Evolutionary conservation across 2,797 vertebrate genomes (phyloP), one percentile per base, ranked within the genome.

Genomic region (Enteromius trimaculatus): DNA sequence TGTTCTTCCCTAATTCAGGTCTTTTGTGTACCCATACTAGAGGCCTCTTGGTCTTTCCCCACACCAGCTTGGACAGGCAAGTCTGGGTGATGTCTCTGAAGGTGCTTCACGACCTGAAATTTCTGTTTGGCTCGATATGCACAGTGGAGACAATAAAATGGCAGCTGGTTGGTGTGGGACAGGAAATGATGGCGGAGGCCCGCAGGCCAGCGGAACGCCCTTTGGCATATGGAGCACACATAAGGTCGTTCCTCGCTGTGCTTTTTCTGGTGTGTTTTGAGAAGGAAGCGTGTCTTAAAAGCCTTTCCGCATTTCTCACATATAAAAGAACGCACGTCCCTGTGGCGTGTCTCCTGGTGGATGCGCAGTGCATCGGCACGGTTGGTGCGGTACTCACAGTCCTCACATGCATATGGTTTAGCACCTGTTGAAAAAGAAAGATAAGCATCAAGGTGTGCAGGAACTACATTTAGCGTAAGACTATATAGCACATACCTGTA

Each of bases 281-380:
- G 95, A 58, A 99, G 94, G 88, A 98, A 99, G 83, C 94, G 96
- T 0, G 97, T 99, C 90, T 99, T 99, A 93, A 99, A 99, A 83
- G 96, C 96, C 90, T 99, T 99, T 90, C 98, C 98, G 0, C 98
- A 99, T 88, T 98, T 96, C 89, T 99, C 98, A 0, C 98, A 99
- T 92, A 99, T 94, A 86, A 96, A 99, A 70, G 97, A 93, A 26
- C 98, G 96, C 0, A 88, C 83, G 4, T 98, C 96, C 2, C 93
- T 94, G 89, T 99, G 98, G 47, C 96, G 96, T 0, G 98, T 99
- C 89, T 96, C 96, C 11, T 93, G 92, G 90, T 99, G 98, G 39
- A 96, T 93, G 0, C 97, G 97, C 14, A 99, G 95, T 0, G 97
- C 96, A 0, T 99, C 98, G 0, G 97, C 96, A 1, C 98, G 92